Evolutionary conservation across 2,797 vertebrate genomes (phyloP), one percentile per base, ranked within the genome.

Genomic region (Chlorospingus semifuscus): DNA sequence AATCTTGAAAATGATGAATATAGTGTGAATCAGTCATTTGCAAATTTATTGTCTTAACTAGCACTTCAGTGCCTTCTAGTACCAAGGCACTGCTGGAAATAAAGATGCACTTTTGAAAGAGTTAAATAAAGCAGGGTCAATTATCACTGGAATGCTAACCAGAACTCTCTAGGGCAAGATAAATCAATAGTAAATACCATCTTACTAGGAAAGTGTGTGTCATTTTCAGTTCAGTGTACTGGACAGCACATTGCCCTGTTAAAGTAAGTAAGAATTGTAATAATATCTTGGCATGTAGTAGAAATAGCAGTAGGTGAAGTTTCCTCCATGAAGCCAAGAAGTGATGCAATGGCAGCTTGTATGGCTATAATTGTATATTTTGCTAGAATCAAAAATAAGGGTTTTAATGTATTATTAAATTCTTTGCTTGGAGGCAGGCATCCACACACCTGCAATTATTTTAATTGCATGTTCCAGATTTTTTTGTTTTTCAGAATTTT

Each of bases 391-490:
- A 98, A 98, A 99, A 98, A 98, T 98, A 99, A 98, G 98, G 96
- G 91, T 97, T 98, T 98, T 98, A 98, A 99, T 98, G 98, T 98
- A 98, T 98, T 98, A 98, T 98, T 99, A 98, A 97, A 98, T 98
- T 97, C 98, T 90, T 97, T 96, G 97, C 97, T 98, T 97, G 98
- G 98, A 98, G 95, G 93, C 76, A 96, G 86, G 78, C 98, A 98
- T 97, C 75, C 12, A 50, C 97, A 98, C 97, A 99, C 98, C 98
- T 98, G 98, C 98, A 98, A 98, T 98, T 97, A 97, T 97, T 98
- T 98, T 99, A 99, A 99, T 98, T 98, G 98, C 98, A 98, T 97
- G 98, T 97, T 98, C 97, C 98, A 98, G 97, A 97, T 98, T 96
- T 98, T 98, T 97, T 98, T 98, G 96, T 97, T 96, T 96, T 96